phyloP scores from a whole-genome alignment of 2,797 vertebrate genomes.

The Arctocebus calabarensis region DNA sequence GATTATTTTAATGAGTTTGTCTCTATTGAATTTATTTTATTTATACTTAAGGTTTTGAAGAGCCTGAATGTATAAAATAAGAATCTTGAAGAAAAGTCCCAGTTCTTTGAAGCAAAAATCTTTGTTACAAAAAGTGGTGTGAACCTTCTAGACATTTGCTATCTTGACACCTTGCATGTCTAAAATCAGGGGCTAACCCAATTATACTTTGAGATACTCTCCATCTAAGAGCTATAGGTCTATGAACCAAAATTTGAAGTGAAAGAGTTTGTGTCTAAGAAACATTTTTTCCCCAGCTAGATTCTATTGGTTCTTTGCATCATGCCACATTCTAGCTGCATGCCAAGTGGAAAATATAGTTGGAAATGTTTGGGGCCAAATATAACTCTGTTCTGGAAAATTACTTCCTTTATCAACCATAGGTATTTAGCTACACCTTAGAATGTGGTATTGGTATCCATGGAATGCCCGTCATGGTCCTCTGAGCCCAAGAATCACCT shows the following conservation, averaged over 20 bases:
- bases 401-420: constrained; percentile 55
- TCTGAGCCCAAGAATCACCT: constrained; percentile 15
- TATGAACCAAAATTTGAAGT: constrained; percentile 36
- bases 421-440: constrained; percentile 55
- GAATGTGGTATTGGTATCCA: constrained; percentile 21
- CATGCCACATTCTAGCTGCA: neutral
- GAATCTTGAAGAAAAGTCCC: neutral
- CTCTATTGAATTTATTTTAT: constrained; percentile 52
- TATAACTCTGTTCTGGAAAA: constrained; percentile 67
- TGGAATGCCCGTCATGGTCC: neutral
- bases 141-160: neutral
- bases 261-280: constrained; percentile 24
- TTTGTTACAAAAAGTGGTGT: neutral
- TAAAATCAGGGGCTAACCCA: neutral
- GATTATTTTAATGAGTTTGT: constrained; percentile 7
- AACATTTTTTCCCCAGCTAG: constrained; percentile 54
- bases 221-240: constrained; percentile 12
- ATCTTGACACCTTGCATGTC: neutral
- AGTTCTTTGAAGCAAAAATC: neutral
- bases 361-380: constrained; percentile 42
- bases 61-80: neutral
- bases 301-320: constrained; percentile 36
- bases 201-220: neutral
- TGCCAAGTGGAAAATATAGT: constrained; percentile 56
- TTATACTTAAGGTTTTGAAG: neutral